phyloP scores from a whole-genome alignment of 1,140 invertebrate species.

The Drosophila sp. region DNA sequence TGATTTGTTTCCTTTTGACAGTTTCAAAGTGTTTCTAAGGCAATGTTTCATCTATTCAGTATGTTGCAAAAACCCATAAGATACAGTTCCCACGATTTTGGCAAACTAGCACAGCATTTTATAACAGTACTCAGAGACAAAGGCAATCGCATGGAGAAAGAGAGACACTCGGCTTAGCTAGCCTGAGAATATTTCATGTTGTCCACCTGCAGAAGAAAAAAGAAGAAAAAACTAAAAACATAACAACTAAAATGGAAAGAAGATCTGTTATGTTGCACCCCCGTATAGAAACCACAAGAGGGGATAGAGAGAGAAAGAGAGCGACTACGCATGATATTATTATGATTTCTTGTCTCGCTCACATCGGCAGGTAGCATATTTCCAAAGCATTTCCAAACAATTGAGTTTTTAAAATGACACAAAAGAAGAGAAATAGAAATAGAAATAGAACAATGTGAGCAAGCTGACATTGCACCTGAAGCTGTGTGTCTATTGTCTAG shows the following conservation, averaged over 20 bases:
- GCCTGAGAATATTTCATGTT: constrained; percentile 69
- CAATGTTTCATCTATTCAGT: constrained; percentile 10
- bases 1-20: not conserved
- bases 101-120: constrained; percentile 57
- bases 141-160: constrained; percentile 12
- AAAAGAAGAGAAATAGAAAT: constrained; percentile 13
- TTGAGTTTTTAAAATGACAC: constrained; percentile 74
- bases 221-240: constrained; percentile 30
- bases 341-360: constrained; percentile 47
- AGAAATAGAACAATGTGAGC: constrained; percentile 63
- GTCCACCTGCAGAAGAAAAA: constrained; percentile 67
- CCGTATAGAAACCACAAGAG: constrained; percentile 23
- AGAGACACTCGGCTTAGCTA: constrained; percentile 7
- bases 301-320: constrained; percentile 29
- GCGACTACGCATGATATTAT: constrained; percentile 50
- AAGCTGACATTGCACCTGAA: constrained; percentile 58
- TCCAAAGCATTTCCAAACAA: constrained; percentile 67
- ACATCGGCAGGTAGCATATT: constrained; percentile 42
- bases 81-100: constrained; percentile 67
- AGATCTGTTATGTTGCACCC: constrained; percentile 70
- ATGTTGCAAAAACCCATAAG: constrained; percentile 45
- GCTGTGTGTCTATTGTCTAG: constrained; percentile 62
- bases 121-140: constrained; percentile 64
- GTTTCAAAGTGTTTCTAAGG: not conserved
- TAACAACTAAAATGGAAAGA: constrained; percentile 62